These are phyloP conservation scores for Ceratina australensis DNA, from an alignment of 1,140 invertebrate genomes.

Conservation along the genomic window DNA sequence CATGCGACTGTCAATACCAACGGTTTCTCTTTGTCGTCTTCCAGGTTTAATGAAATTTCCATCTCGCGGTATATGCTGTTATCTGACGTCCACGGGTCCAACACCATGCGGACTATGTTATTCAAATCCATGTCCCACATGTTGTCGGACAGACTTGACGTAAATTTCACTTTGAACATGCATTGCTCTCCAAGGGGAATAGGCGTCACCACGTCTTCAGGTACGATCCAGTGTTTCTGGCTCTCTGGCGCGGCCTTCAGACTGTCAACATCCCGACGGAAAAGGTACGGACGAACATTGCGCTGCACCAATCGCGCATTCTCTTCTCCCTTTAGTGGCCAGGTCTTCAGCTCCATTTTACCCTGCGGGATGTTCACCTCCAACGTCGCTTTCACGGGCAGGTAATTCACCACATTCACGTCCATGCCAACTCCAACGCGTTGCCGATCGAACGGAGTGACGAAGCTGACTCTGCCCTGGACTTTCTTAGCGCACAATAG, in stretches of 20 bases:
- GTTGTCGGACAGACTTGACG: neutral
- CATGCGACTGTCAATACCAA: fast-evolving
- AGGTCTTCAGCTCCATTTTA: constrained; percentile 75
- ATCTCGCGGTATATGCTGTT: neutral
- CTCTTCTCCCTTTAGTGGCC: constrained; percentile 73
- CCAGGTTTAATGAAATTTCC: neutral
- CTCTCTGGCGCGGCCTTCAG: constrained; percentile 73
- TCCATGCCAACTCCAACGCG: constrained; percentile 82
- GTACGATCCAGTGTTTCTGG: constrained; percentile 56
- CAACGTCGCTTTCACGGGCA: constrained; percentile 76
- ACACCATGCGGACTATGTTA: fast-evolving
- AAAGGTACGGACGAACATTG: constrained; percentile 82
- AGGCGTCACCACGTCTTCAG: fast-evolving
- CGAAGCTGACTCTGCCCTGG: constrained; percentile 82
- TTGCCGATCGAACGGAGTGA: constrained; percentile 82
- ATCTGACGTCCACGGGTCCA: neutral
- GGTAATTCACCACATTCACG: constrained; percentile 80
- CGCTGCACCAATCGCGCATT: constrained; percentile 80
- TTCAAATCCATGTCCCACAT: fast-evolving
- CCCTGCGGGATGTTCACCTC: constrained; percentile 57
- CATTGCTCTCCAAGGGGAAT: fast-evolving
- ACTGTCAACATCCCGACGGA: constrained; percentile 77
- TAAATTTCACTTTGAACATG: neutral
- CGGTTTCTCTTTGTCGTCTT: neutral
- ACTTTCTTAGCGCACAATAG: constrained; percentile 78